phyloP scores from a whole-genome alignment of 2,113 vertebrate species.

The Panthera uncia region DNA sequence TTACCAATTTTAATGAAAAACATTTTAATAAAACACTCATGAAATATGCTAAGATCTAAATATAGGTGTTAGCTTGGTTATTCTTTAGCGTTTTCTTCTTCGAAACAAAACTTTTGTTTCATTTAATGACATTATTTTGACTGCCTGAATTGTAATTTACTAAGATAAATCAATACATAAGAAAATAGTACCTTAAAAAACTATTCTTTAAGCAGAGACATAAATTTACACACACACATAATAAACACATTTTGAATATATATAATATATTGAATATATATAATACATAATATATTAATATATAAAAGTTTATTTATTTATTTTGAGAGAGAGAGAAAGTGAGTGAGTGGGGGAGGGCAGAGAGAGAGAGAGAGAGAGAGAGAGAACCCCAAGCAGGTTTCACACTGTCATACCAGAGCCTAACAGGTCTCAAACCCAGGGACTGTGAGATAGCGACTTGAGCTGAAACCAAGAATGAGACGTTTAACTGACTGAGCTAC shows the following conservation, averaged over 20 bases:
- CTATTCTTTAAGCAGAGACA: not conserved
- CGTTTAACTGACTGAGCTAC: too few relatives aligned
- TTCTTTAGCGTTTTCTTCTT: not conserved
- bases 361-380: too few relatives aligned
- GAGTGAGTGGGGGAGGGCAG: too few relatives aligned
- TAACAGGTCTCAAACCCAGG: too few relatives aligned
- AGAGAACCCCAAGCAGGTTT: too few relatives aligned
- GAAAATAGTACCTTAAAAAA: not conserved
- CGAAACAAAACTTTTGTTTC: not conserved
- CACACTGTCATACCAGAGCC: too few relatives aligned
- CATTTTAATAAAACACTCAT: not conserved
- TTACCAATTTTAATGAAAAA: not conserved
- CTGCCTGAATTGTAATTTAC: not conserved
- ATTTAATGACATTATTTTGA: not conserved
- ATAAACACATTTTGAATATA: not conserved
- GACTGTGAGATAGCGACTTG: too few relatives aligned
- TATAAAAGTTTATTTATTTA: too few relatives aligned
- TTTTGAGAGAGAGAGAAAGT: too few relatives aligned
- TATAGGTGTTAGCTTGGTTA: not conserved
- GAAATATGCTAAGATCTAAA: not conserved
- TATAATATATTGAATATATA: not conserved
- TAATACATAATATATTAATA: too few relatives aligned
- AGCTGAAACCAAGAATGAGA: too few relatives aligned
- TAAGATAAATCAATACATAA: not conserved
- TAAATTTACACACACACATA: not conserved